Conservation (phyloP, 92 coral and sea anemone species). For the Galaxea fascicularis region DNA sequence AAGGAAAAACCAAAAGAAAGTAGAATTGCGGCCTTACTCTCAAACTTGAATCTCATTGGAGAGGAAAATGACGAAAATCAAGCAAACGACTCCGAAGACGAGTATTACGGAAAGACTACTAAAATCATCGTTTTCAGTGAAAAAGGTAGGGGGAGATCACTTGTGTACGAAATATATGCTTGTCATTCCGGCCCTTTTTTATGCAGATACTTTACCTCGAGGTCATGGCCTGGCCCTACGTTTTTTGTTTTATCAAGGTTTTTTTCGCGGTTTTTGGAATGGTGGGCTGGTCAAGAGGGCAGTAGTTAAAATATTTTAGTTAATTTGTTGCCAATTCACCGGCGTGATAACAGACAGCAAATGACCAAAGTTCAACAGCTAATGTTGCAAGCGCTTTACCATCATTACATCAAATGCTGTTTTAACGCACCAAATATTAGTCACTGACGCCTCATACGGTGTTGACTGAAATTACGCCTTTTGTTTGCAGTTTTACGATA, state of each 20-base stretch:
- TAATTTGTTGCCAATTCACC: constrained; percentile 31
- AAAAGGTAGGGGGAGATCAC: constrained; percentile 53
- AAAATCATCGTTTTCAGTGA: constrained; percentile 57
- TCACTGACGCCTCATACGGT: constrained; percentile 25
- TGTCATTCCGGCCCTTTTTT: constrained; percentile 9
- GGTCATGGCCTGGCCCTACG: constrained; percentile 39
- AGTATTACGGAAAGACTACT: constrained; percentile 30
- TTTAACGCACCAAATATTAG: constrained; percentile 17
- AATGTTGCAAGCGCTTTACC: constrained; percentile 16
- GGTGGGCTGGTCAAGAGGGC: constrained; percentile 48
- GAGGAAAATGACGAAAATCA: constrained; percentile 1
- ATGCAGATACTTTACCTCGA: constrained; percentile 23
- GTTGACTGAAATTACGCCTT: constrained; percentile 43
- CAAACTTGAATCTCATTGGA: constrained; percentile 68
- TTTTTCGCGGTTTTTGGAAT: constrained; percentile 14
- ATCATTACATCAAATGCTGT: constrained; percentile 19
- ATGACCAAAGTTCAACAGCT: constrained; percentile 48
- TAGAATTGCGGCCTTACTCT: constrained; percentile 53
- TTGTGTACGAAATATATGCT: not conserved
- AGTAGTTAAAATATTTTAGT: constrained; percentile 22
- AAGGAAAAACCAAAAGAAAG: constrained; percentile 45
- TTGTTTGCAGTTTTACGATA: constrained; percentile 43
- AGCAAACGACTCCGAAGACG: constrained; percentile 18
- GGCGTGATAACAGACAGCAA: constrained; percentile 15
- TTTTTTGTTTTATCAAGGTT: constrained; percentile 14